Evolutionary conservation across 1,140 invertebrate species (phyloP).

Genomic region (Drosophila varians): DNA sequence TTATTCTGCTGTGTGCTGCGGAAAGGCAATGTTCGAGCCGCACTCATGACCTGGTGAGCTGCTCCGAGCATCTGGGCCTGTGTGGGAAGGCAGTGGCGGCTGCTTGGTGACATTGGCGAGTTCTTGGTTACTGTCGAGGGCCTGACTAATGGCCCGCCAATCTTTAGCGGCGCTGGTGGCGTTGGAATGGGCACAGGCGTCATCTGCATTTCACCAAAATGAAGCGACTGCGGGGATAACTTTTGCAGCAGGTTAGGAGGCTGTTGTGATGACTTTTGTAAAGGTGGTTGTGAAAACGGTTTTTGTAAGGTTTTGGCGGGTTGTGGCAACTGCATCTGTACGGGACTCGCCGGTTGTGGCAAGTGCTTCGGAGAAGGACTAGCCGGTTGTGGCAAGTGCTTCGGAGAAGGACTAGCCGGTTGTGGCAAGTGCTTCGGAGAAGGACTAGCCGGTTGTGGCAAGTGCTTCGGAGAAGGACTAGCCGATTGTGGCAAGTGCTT

Average conservation of each 20-base stretch:
- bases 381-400: neutral
- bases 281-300: neutral
- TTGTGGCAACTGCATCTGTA: neutral
- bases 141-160: neutral
- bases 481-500: neutral
- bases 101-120: conserved; percentile 15
- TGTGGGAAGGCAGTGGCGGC: neutral
- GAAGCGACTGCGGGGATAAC: conserved; percentile 7
- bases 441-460: neutral
- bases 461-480: neutral
- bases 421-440: neutral
- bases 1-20: conserved; percentile 30
- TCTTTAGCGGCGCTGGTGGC: conserved; percentile 2
- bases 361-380: neutral
- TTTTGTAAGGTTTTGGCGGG: neutral
- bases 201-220: conserved; percentile 14
- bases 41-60: conserved; percentile 1
- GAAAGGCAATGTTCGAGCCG: conserved; percentile 60
- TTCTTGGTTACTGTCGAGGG: conserved; percentile 33
- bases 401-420: neutral
- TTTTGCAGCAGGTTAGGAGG: neutral
- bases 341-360: neutral
- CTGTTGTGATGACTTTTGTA: neutral
- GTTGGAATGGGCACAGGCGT: neutral
- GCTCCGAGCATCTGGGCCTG: conserved; percentile 1